Evolutionary conservation across 2,797 vertebrate species (phyloP), one percentile per base, ranked within the genome.

Genomic region (Aselliscus stoliczkanus): DNA sequence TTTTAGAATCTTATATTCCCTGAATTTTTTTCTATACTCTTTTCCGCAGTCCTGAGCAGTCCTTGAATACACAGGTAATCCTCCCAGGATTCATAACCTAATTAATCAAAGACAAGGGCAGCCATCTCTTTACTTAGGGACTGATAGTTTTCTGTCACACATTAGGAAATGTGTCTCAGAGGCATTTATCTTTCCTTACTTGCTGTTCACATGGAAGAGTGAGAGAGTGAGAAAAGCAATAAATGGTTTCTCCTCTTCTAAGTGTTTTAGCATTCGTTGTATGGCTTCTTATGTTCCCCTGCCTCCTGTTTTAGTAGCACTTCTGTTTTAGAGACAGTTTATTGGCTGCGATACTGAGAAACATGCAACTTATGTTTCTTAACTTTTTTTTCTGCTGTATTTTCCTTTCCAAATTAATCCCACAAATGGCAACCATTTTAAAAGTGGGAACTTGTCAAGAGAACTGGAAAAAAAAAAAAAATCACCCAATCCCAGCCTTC

Each of bases 311-410:
- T 96, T 75, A 96, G 91, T 95, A 50, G 76, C 96, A 94, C 96
- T 93, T 89, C 97, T 97, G 93, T 97, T 97, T 96, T 89, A 95
- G 86, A 97, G 97, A 97, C 97, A 98, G 94, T 92, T 97, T 97
- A 96, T 98, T 98, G 97, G 96, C 96, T 97, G 96, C 73, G 91
- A 97, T 93, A 65, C 29, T 82, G 83, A 96, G 95, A 94, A 97
- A 94, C 90, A 90, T 75, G 86, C 83, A 96, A 95, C 95, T 97
- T 96, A 96, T 93, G 96, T 95, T 97, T 97, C 90, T 96, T 90
- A 62, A 90, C 86, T 93, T 97, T 97, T 77, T 82, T 88, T 85
- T 42, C 70, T 88, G 72, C 92, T 90, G 17, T 96, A 90, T 95
- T 97, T 98, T 88, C 85, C 94, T 95, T 95, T 96, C 95, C 88